Conservation (phyloP, 2,888 invertebrate species). For the Blera fallax region DNA sequence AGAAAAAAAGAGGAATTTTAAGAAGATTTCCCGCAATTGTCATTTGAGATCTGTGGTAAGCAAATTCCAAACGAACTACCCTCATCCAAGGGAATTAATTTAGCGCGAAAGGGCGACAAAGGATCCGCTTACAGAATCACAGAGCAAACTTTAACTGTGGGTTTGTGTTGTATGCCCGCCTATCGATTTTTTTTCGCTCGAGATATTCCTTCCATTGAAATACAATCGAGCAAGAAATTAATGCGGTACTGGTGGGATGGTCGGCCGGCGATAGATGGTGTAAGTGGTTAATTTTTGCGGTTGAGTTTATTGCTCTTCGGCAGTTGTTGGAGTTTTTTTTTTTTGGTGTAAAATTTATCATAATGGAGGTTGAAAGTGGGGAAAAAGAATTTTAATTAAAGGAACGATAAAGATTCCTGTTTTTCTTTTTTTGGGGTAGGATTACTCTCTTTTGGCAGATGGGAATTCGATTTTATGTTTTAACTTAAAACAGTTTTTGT, state of each 20-base stretch:
- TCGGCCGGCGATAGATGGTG: not conserved
- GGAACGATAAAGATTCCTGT: not conserved
- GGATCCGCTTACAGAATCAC: constrained; percentile 33
- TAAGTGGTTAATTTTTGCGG: constrained; percentile 47
- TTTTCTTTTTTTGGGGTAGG: not conserved
- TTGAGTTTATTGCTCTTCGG: not conserved
- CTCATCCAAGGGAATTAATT: constrained; percentile 31
- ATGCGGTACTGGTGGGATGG: not conserved
- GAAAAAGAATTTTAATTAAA: constrained; percentile 41
- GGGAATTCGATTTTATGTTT: constrained; percentile 14
- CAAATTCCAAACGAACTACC: constrained; percentile 2
- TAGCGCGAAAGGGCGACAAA: constrained; percentile 3
- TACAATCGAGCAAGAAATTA: constrained; percentile 28
- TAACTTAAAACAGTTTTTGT: not conserved
- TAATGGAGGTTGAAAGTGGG: not conserved
- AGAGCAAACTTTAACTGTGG: constrained; percentile 14
- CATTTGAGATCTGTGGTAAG: constrained; percentile 16
- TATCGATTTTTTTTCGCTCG: constrained; percentile 37
- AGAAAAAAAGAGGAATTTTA: not conserved
- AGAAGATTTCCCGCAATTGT: constrained; percentile 16
- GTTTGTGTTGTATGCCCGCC: not conserved
- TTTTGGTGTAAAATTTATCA: constrained; percentile 19
- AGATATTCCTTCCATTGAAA: constrained; percentile 12
- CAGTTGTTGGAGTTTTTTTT: not conserved
- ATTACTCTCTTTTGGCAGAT: constrained; percentile 14